Conservation (phyloP, 1,140 invertebrate species). For the Trichonephila clavata region DNA sequence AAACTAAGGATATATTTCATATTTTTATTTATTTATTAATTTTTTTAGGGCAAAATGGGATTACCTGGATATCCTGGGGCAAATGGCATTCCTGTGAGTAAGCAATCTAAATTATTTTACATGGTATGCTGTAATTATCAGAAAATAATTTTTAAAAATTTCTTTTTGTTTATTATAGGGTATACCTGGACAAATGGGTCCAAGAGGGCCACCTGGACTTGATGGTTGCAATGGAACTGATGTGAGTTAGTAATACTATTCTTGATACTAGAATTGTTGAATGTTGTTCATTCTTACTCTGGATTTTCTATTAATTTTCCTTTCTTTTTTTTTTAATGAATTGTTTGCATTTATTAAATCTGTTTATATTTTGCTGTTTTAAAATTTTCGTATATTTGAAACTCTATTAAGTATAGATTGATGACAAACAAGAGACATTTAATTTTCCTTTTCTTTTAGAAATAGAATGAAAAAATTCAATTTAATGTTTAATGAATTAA, state of each 20-base stretch:
- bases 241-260: constrained; percentile 83
- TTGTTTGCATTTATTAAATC: too few species aligned
- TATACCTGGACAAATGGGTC: constrained; percentile 86
- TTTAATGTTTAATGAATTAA: too few species aligned
- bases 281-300: not conserved
- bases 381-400: too few species aligned
- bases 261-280: not conserved
- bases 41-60: constrained; percentile 88
- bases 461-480: too few species aligned
- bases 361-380: too few species aligned
- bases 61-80: constrained; percentile 93
- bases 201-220: constrained; percentile 88
- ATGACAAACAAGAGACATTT: too few species aligned
- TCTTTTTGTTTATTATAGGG: constrained; percentile 69
- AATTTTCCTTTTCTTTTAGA: too few species aligned
- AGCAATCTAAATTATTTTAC: constrained; percentile 25
- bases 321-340: not conserved
- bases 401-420: too few species aligned
- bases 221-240: constrained; percentile 97
- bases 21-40: not conserved
- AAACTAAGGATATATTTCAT: too few species aligned
- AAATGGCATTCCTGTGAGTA: constrained; percentile 87
- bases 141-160: not conserved
- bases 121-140: not conserved
- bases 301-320: not conserved